Percentiles rank a stretch among this genome's conserved stretches.
Conservation (phyloP, 2,113 vertebrate genomes). For the Reinhardtius hippoglossoides region DNA sequence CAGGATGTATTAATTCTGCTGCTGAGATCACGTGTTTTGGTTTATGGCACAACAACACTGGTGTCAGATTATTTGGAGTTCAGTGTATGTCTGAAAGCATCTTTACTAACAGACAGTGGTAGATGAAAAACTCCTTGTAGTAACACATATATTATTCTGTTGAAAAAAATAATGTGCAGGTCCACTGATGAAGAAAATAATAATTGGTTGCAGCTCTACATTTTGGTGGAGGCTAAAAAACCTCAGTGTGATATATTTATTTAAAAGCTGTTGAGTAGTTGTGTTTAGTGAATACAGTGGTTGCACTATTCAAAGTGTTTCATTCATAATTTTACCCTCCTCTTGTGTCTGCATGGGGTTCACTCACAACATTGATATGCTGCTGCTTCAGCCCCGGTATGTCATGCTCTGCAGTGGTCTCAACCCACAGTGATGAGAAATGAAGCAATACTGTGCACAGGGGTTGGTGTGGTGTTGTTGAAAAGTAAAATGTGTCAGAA, state of each 20-base stretch:
- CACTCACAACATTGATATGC: not conserved
- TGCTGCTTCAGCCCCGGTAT: conserved; percentile 9
- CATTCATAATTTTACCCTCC: not conserved
- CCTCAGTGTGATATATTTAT: not conserved
- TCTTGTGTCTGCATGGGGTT: not conserved
- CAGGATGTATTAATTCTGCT: no score
- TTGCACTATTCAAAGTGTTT: not conserved
- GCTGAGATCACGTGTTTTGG: no score
- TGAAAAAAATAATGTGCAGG: no score
- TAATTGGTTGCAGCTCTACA: no score
- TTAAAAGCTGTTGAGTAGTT: not conserved
- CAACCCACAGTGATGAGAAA: conserved; percentile 7
- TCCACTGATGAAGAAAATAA: no score
- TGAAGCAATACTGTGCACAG: conserved; percentile 19
- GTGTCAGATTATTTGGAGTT: no score
- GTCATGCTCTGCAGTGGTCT: not conserved
- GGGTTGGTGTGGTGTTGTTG: not conserved
- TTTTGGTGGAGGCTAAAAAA: not conserved
- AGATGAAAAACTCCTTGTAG: no score
- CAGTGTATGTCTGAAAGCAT: no score
- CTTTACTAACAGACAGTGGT: no score
- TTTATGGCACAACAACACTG: no score
- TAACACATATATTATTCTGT: no score
- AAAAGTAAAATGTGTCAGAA: not conserved
- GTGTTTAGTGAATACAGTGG: not conserved